Base-by-base conservation (phyloP, 92 coral and sea anemone species). In the Zoanthus sociatus region DNA sequence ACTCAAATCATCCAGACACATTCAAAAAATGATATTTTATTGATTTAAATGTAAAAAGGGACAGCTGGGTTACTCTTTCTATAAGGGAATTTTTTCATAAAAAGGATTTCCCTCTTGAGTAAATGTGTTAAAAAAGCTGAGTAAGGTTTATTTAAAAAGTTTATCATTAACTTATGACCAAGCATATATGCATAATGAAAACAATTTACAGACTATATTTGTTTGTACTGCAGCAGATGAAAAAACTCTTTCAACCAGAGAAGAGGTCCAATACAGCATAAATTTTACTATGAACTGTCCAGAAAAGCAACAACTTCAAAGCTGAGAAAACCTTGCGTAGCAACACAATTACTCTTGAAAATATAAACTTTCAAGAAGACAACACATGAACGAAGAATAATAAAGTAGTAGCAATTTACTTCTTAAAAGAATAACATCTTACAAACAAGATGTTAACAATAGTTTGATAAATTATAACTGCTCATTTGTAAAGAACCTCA, bases 301-400 rank as follows among this genome's bases (percentile, higher is more conserved):
- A 11, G 76, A 61, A 50, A 21, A 88, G 37, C 14, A 76, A 63
- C 61, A 20, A 30, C 45, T 18, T 58, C 44, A 83, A 90, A 91
- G 89, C 93, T 82, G 71, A 91, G 91, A 88, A 61, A 53, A 91
- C 87, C 92, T 84, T 73, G 26, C 47, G 67, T 47, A 85, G 4
- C 4, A 37, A 87, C 83, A 69, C 90, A 90, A 94, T 94, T 89
- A 90, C 84, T 82, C 94, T 93, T 54, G 64, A 66, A 64, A 79
- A 87, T 37, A 69, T 48, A 60, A 51, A 78, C 44, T 61, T 87
- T 68, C 70, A 32, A 68, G n/a, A 51, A 87, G 78, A 87, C 68
- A 87, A 87, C 68, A 68, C 70, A 17, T 48, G 76, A 54, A 68
- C 83, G 51, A 78, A 11, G 7, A 50, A 50, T 7, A 87, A 63